Evolutionary conservation across 2,888 invertebrate species (phyloP).

Genomic region (Mermis nigrescens): DNA sequence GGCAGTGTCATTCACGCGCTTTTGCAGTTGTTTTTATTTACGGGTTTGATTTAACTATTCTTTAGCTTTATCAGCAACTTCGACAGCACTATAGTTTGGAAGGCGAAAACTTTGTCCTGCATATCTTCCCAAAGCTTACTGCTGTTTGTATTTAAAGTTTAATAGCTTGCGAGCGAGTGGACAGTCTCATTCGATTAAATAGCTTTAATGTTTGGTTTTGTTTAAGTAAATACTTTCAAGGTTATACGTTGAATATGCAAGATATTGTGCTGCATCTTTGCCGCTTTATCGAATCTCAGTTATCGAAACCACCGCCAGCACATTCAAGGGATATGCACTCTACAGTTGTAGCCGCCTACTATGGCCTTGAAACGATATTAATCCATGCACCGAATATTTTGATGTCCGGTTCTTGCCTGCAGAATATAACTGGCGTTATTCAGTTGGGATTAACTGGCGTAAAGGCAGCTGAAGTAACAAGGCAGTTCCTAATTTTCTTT

Average conservation of each 20-base stretch:
- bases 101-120: too few relatives aligned
- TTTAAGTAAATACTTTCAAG: too few relatives aligned
- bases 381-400: slow-evolving; percentile 70
- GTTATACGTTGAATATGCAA: background rate
- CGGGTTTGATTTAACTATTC: too few relatives aligned
- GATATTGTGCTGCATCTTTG: slow-evolving; percentile 73
- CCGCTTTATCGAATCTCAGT: slow-evolving; percentile 87
- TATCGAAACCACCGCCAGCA: slow-evolving; percentile 72
- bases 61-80: too few relatives aligned
- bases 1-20: too few relatives aligned
- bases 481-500: background rate
- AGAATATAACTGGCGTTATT: slow-evolving; percentile 80
- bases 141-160: too few relatives aligned
- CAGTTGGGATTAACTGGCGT: slow-evolving; percentile 91
- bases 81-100: too few relatives aligned
- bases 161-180: too few relatives aligned
- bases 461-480: slow-evolving; percentile 41
- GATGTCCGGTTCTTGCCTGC: slow-evolving; percentile 72
- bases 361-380: slow-evolving; percentile 54
- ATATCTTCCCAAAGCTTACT: too few relatives aligned
- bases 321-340: slow-evolving; percentile 82
- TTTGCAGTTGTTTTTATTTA: too few relatives aligned
- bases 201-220: too few relatives aligned
- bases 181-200: too few relatives aligned
- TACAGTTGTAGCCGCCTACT: slow-evolving; percentile 54